Percentiles rank a stretch among this genome's conserved stretches.
Conservation (phyloP, 1,140 invertebrate species). For the Pseudomyrmex dendroicus region DNA sequence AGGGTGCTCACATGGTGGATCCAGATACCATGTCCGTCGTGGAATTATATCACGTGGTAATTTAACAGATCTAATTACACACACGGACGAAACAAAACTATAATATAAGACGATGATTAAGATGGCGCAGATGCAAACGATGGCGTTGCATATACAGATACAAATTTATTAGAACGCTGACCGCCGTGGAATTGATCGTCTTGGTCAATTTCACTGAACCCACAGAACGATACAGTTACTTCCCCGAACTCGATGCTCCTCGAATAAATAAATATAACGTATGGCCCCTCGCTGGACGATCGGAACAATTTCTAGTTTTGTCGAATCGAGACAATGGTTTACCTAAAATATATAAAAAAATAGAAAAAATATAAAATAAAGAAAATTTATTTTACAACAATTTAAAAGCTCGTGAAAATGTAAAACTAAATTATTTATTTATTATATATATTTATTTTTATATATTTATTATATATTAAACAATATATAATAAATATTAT, state of each 20-base stretch:
- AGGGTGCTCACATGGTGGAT: constrained; percentile 94
- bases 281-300: not conserved
- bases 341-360: not conserved
- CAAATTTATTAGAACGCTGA: constrained; percentile 44
- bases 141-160: not conserved
- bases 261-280: not conserved
- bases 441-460: too few relatives aligned
- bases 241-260: not conserved
- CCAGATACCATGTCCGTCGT: constrained; percentile 94
- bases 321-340: too few relatives aligned
- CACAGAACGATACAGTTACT: constrained; percentile 34
- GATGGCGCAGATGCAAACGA: not conserved
- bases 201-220: constrained; percentile 17
- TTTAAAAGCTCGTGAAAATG: too few relatives aligned
- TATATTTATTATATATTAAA: too few relatives aligned
- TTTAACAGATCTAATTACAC: constrained; percentile 47
- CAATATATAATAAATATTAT: too few relatives aligned
- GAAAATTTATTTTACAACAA: not conserved
- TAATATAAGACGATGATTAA: too few relatives aligned
- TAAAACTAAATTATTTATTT: too few relatives aligned
- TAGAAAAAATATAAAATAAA: too few relatives aligned
- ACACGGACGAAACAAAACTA: too few relatives aligned
- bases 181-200: not conserved
- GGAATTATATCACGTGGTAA: constrained; percentile 93
- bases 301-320: not conserved